Conservation (phyloP, 2,888 invertebrate genomes). For the Lasioglossum figueresi region DNA sequence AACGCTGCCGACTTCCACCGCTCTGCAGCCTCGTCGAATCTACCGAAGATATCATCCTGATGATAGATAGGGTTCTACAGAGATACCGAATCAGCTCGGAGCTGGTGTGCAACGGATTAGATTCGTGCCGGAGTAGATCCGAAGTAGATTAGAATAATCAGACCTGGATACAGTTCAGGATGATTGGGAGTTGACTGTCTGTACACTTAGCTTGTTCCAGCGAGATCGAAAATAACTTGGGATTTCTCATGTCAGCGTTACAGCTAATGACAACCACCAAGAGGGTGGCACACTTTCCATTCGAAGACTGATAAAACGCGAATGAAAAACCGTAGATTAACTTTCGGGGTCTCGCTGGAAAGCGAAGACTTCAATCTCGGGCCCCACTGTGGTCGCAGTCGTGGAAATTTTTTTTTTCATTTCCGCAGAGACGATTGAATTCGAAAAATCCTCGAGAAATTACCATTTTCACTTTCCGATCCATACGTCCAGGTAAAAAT, state of each 20-base stretch:
- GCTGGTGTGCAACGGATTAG: neutral
- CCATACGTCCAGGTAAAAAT: neutral
- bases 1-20: neutral
- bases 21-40: neutral
- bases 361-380: neutral
- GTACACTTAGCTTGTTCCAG: neutral
- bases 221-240: neutral
- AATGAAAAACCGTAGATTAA: neutral
- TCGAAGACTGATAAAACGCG: neutral
- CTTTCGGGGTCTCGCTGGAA: neutral
- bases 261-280: neutral
- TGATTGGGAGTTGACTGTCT: neutral
- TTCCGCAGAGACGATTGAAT: neutral
- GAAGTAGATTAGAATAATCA: neutral
- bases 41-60: neutral
- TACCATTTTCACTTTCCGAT: neutral
- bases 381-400: rapidly evolving
- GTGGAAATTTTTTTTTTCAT: neutral
- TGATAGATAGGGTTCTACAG: neutral
- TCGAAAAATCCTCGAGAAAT: neutral
- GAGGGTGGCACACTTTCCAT: neutral
- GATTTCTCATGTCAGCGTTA: neutral
- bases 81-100: neutral
- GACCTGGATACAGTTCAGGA: neutral
- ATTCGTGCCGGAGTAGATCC: neutral